phyloP scores from a whole-genome alignment of 2,797 vertebrate genomes.

The Enteromius mattozi region DNA sequence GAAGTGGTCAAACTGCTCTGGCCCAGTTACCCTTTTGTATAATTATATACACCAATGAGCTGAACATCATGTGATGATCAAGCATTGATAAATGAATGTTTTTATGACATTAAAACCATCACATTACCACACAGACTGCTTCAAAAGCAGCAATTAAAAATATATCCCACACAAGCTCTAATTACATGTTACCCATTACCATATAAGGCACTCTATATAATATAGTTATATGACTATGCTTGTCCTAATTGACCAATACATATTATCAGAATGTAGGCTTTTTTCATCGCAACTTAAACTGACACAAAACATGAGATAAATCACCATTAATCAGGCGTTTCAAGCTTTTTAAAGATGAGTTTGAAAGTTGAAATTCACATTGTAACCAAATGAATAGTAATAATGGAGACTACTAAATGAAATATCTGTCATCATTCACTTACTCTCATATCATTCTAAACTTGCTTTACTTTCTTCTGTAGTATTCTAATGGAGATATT shows the following conservation, averaged over 20 bases:
- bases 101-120: background rate
- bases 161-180: background rate
- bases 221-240: background rate
- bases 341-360: background rate
- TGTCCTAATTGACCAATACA: background rate
- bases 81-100: background rate
- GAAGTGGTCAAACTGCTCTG: background rate
- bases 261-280: background rate
- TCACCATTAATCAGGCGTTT: background rate
- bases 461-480: background rate
- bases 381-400: background rate
- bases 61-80: background rate
- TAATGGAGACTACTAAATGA: background rate
- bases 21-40: constrained; percentile 4
- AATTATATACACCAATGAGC: background rate
- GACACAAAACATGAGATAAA: background rate
- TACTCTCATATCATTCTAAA: background rate
- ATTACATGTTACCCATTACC: background rate
- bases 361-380: background rate
- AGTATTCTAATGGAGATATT: background rate
- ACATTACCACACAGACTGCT: background rate
- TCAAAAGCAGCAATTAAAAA: background rate
- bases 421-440: background rate
- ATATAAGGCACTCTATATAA: background rate
- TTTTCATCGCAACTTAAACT: background rate